Percentiles rank a stretch among this genome's conserved stretches.
Conservation (phyloP, 2,113 vertebrate species). For the Recurvirostra avosetta region DNA sequence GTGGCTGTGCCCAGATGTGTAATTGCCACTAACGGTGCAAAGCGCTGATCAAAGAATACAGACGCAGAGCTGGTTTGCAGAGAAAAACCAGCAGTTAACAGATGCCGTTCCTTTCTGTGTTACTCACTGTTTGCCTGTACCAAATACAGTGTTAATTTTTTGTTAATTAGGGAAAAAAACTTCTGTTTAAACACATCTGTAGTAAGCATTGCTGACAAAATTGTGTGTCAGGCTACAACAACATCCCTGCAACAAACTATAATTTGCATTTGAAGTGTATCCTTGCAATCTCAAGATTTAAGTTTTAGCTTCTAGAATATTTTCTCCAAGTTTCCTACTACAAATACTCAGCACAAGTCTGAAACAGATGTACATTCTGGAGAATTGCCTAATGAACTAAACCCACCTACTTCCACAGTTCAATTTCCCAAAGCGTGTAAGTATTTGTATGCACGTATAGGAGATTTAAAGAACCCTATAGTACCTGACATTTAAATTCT, state of each 20-base stretch:
- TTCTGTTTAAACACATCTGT: not conserved
- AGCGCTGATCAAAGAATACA: not conserved
- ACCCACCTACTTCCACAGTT: not conserved
- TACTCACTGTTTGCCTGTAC: no score
- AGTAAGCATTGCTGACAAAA: not conserved
- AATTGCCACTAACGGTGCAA: no score
- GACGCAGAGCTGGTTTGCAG: no score
- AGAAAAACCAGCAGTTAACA: not conserved
- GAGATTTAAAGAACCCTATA: not conserved
- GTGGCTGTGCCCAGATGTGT: rapidly evolving
- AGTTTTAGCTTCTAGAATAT: not conserved
- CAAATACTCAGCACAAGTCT: not conserved
- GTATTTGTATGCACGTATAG: rapidly evolving
- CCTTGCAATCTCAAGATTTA: not conserved
- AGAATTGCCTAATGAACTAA: not conserved
- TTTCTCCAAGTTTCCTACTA: not conserved
- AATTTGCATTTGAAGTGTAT: rapidly evolving
- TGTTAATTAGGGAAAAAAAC: not conserved
- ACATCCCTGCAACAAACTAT: not conserved
- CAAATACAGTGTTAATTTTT: not conserved
- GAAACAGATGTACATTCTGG: not conserved
- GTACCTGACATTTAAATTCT: not conserved
- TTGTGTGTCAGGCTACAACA: rapidly evolving
- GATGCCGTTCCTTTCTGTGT: no score
- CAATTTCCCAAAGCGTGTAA: not conserved